Evolutionary conservation across 2,113 vertebrate genomes (phyloP).

Genomic region (Dolichallabes microphthalmus): DNA sequence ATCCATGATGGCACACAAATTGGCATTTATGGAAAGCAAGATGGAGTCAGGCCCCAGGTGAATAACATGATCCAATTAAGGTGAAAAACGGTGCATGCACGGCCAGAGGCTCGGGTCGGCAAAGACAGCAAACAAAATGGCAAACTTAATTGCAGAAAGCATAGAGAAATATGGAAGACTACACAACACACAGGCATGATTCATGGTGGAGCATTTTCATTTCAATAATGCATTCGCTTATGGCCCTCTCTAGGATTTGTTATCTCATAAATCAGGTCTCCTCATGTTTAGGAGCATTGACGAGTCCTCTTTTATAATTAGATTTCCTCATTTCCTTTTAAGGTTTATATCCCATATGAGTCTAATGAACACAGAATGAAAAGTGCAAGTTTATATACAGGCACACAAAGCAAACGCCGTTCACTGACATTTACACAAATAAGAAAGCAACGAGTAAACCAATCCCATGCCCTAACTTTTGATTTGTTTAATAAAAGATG

Average conservation of each 20-base stretch:
- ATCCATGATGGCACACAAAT: slow-evolving; percentile 51
- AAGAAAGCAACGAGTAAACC: slow-evolving; percentile 35
- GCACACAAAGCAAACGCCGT: slow-evolving; percentile 63
- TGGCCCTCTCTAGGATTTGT: slow-evolving; percentile 1
- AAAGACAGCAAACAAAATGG: slow-evolving; percentile 43
- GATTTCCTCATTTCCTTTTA: slow-evolving; percentile 16
- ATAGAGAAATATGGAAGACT: background rate
- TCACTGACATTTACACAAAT: slow-evolving; percentile 51
- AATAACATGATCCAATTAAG: slow-evolving; percentile 71
- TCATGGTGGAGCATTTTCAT: background rate
- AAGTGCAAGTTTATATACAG: slow-evolving; percentile 46
- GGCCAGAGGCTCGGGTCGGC: slow-evolving; percentile 38
- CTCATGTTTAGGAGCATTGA: background rate
- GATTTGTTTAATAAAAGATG: slow-evolving; percentile 63
- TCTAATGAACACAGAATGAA: slow-evolving; percentile 1
- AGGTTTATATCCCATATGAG: slow-evolving; percentile 4
- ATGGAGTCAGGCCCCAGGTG: slow-evolving; percentile 62
- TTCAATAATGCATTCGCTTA: slow-evolving; percentile 18
- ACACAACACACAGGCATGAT: background rate
- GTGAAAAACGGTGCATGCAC: slow-evolving; percentile 55
- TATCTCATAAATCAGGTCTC: slow-evolving; percentile 15
- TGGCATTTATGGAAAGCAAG: slow-evolving; percentile 64
- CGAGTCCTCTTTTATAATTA: slow-evolving; percentile 15
- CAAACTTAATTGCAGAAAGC: slow-evolving; percentile 14
- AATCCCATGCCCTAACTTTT: slow-evolving; percentile 61